Percentiles rank a stretch among this genome's conserved stretches.
Conservation (phyloP, 2,888 invertebrate species). For the Thera obeliscata region DNA sequence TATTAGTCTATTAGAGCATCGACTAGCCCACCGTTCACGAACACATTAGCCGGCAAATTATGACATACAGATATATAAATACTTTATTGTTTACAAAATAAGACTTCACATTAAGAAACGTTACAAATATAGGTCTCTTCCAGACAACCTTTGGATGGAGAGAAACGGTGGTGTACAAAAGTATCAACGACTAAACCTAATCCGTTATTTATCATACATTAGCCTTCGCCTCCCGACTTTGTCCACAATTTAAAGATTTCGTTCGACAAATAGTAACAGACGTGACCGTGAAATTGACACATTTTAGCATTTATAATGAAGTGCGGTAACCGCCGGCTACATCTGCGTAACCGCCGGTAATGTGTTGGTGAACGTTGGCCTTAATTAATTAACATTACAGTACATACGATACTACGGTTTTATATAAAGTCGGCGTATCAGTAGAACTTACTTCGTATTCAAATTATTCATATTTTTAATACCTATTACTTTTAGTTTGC, state of each 20-base stretch:
- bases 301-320: too few species aligned
- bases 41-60: slow-evolving; percentile 1
- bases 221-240: not conserved
- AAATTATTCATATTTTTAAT: not conserved
- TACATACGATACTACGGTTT: slow-evolving; percentile 5
- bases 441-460: not conserved
- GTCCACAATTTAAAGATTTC: not conserved
- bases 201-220: not conserved
- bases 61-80: too few species aligned
- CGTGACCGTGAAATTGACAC: too few species aligned
- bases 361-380: slow-evolving; percentile 6
- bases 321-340: not conserved
- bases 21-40: slow-evolving; percentile 8
- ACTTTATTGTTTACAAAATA: too few species aligned
- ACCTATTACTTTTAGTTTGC: too few species aligned
- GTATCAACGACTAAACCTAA: not conserved
- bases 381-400: slow-evolving; percentile 10
- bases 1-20: slow-evolving; percentile 9
- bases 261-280: not conserved
- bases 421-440: slow-evolving; percentile 1
- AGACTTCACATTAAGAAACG: too few species aligned
- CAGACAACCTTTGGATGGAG: too few species aligned
- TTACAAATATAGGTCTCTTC: too few species aligned
- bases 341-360: not conserved
- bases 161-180: too few species aligned